Conservation (phyloP, 2,888 invertebrate genomes). For the Monoplex corrugatus region DNA sequence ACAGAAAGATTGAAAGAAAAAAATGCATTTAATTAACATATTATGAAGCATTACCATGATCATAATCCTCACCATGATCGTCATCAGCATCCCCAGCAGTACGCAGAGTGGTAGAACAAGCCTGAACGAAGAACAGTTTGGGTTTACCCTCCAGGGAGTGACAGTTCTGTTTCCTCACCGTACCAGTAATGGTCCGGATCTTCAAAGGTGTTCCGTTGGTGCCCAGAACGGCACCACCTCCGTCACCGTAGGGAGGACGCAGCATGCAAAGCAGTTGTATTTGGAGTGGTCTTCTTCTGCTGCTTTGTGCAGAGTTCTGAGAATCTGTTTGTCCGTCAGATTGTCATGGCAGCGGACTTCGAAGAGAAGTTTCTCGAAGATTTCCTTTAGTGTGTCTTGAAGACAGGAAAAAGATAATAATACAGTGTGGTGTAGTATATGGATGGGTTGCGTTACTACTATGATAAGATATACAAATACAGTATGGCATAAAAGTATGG, state of each 20-base stretch:
- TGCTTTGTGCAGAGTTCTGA: slow-evolving; percentile 39
- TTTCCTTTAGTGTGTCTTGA: slow-evolving; percentile 27
- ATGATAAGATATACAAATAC: no score
- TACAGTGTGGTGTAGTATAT: no score
- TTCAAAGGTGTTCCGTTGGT: background rate
- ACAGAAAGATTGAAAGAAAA: no score
- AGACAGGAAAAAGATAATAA: no score
- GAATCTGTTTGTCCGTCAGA: slow-evolving; percentile 59
- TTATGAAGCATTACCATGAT: no score
- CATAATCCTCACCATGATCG: no score
- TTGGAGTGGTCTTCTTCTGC: slow-evolving; percentile 58
- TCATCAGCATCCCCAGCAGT: no score
- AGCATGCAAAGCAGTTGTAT: slow-evolving; percentile 70
- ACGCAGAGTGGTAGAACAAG: slow-evolving; percentile 62
- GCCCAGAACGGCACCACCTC: slow-evolving; percentile 59
- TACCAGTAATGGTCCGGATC: slow-evolving; percentile 51
- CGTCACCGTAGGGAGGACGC: slow-evolving; percentile 58
- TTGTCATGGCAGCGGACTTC: slow-evolving; percentile 56
- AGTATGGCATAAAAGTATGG: no score
- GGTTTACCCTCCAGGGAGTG: slow-evolving; percentile 75
- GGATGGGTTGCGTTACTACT: no score
- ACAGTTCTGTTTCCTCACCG: slow-evolving; percentile 69
- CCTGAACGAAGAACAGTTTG: slow-evolving; percentile 62
- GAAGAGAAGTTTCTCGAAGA: slow-evolving; percentile 54
- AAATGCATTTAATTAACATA: no score